Percentiles rank a stretch among this genome's conserved stretches.
These are phyloP conservation scores for Sminthurides aquaticus DNA, from an alignment of 2,888 invertebrate species.

Conservation along the genomic window DNA sequence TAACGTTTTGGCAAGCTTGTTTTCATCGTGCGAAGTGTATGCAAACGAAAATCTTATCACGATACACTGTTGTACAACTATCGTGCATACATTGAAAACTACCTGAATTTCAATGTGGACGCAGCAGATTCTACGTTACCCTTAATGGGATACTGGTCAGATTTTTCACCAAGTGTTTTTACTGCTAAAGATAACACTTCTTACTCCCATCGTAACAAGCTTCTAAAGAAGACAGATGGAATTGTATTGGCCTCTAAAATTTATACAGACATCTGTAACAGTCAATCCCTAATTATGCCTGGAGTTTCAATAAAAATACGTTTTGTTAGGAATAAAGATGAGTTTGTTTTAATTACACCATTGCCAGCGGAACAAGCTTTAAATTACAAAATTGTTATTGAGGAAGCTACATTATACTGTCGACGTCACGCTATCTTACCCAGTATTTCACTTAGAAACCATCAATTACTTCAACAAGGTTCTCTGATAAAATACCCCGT, in stretches of 20 bases:
- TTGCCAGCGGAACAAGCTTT: not conserved
- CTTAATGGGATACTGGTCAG: not conserved
- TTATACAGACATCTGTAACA: not conserved
- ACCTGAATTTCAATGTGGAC: not conserved
- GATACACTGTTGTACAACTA: no score
- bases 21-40: not conserved
- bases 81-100: not conserved
- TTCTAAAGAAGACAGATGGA: not conserved
- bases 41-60: no score
- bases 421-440: not conserved
- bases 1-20: not conserved
- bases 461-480: not conserved
- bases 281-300: not conserved
- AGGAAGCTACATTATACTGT: not conserved
- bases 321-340: not conserved
- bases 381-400: not conserved
- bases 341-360: not conserved
- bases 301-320: not conserved
- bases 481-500: not conserved
- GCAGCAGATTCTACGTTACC: not conserved
- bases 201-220: not conserved
- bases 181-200: not conserved
- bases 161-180: not conserved
- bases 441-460: not conserved
- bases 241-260: not conserved